phyloP scores from a whole-genome alignment of 37 sponge, comb jelly and placozoan genomes.

The Beroe forskalii region DNA sequence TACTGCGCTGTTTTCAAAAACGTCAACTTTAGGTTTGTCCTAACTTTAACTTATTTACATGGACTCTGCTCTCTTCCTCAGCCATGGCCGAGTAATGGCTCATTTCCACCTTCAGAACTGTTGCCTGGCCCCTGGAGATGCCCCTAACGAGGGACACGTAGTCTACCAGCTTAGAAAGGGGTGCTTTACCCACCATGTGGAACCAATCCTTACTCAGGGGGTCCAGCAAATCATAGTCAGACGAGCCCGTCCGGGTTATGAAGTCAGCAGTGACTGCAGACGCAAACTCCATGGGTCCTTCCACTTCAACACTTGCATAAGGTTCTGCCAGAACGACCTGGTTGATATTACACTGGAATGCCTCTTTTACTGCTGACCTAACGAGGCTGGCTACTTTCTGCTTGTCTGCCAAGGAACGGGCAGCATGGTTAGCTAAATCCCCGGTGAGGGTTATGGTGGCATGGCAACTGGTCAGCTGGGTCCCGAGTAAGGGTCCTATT shows the following conservation, averaged over 20 bases:
- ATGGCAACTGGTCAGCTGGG: constrained; percentile 4
- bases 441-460: background rate
- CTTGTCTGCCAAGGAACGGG: background rate
- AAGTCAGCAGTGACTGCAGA: background rate
- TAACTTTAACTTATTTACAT: background rate
- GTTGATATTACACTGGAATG: background rate
- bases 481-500: constrained; percentile 16
- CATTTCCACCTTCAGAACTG: background rate
- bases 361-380: background rate
- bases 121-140: background rate
- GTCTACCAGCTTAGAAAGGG: constrained; percentile 14
- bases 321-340: background rate
- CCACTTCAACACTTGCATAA: background rate
- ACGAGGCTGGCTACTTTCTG: background rate
- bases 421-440: background rate
- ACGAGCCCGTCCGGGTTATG: background rate
- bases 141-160: background rate
- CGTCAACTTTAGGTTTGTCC: background rate
- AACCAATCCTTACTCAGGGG: background rate
- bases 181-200: background rate
- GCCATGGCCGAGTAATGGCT: background rate
- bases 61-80: background rate
- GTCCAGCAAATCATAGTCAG: background rate
- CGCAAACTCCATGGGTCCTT: constrained; percentile 14
- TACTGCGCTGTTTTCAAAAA: no score